A percentile compares a stretch with the other conserved stretches of the same genome.
Evolutionary conservation across 2,888 invertebrate genomes (phyloP).

Genomic region (Digitonthophagus gazella): DNA sequence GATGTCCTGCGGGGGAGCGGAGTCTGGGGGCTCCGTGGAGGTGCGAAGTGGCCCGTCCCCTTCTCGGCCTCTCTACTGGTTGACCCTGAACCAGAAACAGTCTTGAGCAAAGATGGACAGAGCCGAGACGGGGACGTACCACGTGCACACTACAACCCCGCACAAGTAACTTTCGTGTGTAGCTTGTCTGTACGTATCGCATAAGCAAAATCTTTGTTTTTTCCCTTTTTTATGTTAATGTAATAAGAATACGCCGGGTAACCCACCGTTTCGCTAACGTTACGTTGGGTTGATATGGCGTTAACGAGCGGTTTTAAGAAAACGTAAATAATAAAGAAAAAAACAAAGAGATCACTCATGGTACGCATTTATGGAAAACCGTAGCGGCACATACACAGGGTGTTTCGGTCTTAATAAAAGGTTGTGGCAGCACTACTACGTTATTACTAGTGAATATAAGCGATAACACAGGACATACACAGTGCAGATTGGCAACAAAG

Average conservation of each 20-base stretch:
- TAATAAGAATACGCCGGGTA: not conserved
- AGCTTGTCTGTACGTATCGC: conserved; percentile 1
- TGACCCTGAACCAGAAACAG: conserved; percentile 43
- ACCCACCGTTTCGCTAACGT: no score
- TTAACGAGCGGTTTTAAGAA: not conserved
- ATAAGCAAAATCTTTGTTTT: conserved; percentile 27
- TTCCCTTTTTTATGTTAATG: not conserved
- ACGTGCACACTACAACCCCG: conserved; percentile 35
- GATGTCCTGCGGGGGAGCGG: conserved; percentile 15
- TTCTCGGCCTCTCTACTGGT: conserved; percentile 38
- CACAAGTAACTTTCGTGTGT: conserved; percentile 21
- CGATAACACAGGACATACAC: not conserved
- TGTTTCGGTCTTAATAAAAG: not conserved
- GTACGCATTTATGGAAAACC: not conserved
- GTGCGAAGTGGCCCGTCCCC: conserved; percentile 37
- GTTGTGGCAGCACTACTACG: not conserved
- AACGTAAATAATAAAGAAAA: not conserved
- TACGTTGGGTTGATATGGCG: no score
- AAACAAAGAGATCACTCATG: conserved; percentile 25
- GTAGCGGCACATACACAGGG: not conserved
- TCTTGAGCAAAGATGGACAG: conserved; percentile 39
- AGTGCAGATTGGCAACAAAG: not conserved
- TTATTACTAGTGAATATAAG: not conserved
- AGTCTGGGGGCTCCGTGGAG: conserved; percentile 39
- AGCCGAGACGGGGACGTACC: conserved; percentile 40